Conservation (phyloP, 2,113 vertebrate genomes). For the Typhlomys cinereus region DNA sequence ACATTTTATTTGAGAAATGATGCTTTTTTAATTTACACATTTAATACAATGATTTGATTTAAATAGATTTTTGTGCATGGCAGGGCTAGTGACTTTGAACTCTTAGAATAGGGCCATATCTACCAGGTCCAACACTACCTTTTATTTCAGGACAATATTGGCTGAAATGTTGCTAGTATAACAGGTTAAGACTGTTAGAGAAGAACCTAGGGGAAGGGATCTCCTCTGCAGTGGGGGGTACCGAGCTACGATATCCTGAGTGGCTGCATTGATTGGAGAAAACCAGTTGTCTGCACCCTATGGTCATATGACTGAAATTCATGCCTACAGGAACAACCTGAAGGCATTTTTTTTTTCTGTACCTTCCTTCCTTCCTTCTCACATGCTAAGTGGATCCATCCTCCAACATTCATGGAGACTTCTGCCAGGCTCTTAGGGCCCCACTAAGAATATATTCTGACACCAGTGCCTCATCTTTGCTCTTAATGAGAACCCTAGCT, state of each 20-base stretch:
- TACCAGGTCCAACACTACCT: not conserved
- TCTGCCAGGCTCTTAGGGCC: accelerated
- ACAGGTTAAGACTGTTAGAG: not conserved
- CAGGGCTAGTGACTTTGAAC: no score
- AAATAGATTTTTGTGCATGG: no score
- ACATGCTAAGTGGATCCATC: not conserved
- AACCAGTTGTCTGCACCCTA: not conserved
- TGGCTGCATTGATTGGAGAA: not conserved
- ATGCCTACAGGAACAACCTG: not conserved
- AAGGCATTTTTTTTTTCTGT: not conserved
- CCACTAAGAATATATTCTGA: not conserved
- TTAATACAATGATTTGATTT: no score
- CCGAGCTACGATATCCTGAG: not conserved
- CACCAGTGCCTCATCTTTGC: not conserved
- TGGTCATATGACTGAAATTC: not conserved
- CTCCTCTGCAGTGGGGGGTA: not conserved
- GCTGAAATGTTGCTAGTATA: not conserved
- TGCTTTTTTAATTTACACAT: no score
- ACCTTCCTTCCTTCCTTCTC: not conserved
- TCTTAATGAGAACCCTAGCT: not conserved
- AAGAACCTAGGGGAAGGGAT: not conserved
- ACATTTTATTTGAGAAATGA: no score
- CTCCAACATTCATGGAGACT: not conserved
- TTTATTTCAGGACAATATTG: not conserved
- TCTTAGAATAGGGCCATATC: not conserved